Evolutionary conservation across 2,888 invertebrate genomes (phyloP).

Genomic region (Minunthozetes semirufus): DNA sequence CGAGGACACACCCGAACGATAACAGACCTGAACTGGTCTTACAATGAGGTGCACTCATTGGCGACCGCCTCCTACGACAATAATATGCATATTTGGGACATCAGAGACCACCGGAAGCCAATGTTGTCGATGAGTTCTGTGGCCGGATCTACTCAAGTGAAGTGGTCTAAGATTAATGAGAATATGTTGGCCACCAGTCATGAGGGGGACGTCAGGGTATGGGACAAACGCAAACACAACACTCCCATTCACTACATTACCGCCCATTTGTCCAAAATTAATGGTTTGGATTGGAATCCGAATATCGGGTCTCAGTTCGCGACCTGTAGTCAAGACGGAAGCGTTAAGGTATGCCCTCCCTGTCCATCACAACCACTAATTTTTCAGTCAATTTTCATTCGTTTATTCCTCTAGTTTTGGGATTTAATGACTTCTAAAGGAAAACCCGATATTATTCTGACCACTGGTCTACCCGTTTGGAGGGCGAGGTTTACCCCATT

Average conservation of each 20-base stretch:
- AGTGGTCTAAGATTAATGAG: slow-evolving; percentile 79
- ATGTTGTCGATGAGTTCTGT: slow-evolving; percentile 31
- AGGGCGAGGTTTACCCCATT: slow-evolving; percentile 87
- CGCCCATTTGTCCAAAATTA: slow-evolving; percentile 80
- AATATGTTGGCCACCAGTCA: slow-evolving; percentile 86
- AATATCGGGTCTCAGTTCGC: slow-evolving; percentile 45
- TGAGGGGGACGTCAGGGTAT: slow-evolving; percentile 89
- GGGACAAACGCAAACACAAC: slow-evolving; percentile 62
- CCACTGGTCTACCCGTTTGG: slow-evolving; percentile 71
- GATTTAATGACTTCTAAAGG: slow-evolving; percentile 72
- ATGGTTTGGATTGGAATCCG: slow-evolving; percentile 85
- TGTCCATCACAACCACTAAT: not conserved
- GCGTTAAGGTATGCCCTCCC: slow-evolving; percentile 56
- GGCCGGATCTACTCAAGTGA: slow-evolving; percentile 73
- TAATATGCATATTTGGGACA: slow-evolving; percentile 88
- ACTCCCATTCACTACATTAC: slow-evolving; percentile 81
- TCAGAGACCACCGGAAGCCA: slow-evolving; percentile 48
- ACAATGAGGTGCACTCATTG: slow-evolving; percentile 60
- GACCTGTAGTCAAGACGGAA: slow-evolving; percentile 90
- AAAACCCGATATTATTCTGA: slow-evolving; percentile 73
- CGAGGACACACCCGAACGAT: slow-evolving; percentile 36
- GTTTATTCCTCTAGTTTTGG: slow-evolving; percentile 58
- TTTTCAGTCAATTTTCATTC: not conserved
- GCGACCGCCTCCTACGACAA: slow-evolving; percentile 91
- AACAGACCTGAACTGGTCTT: slow-evolving; percentile 82